These are phyloP conservation scores for Alaudala cheleensis DNA, from an alignment of 2,113 vertebrate species.

Conservation along the genomic window DNA sequence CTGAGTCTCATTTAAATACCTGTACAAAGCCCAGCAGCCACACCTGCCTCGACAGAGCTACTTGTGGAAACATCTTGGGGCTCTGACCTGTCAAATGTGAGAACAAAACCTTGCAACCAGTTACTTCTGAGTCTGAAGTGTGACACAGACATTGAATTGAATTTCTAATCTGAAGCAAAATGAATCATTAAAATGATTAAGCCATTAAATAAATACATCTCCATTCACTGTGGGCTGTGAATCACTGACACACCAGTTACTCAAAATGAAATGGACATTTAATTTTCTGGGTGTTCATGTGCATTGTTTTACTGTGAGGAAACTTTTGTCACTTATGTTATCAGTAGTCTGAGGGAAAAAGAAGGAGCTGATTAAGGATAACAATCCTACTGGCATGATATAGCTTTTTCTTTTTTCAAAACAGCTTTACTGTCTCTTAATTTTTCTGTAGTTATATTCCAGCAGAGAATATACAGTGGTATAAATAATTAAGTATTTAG, in stretches of 20 bases:
- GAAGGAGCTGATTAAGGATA: neutral
- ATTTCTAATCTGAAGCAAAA: constrained; percentile 13
- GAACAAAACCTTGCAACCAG: neutral
- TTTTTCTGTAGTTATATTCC: neutral
- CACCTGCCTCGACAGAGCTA: neutral
- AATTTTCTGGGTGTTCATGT: neutral
- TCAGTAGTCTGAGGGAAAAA: neutral
- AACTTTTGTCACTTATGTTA: neutral
- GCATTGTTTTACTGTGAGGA: neutral
- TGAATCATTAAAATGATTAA: constrained; percentile 35
- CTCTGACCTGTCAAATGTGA: neutral
- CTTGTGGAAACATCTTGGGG: neutral
- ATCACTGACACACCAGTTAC: constrained; percentile 3
- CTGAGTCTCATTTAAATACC: neutral
- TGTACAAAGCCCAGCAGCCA: neutral
- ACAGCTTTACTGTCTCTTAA: neutral
- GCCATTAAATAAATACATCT: constrained; percentile 10
- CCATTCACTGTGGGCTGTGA: neutral
- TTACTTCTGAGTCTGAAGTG: neutral
- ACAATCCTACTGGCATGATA: neutral
- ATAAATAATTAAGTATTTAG: neutral
- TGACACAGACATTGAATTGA: neutral
- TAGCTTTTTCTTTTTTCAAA: neutral
- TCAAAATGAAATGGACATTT: neutral
- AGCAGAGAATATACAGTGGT: neutral